phyloP scores from a whole-genome alignment of 2,888 invertebrate genomes.

The Lepidochrysops patricia region DNA sequence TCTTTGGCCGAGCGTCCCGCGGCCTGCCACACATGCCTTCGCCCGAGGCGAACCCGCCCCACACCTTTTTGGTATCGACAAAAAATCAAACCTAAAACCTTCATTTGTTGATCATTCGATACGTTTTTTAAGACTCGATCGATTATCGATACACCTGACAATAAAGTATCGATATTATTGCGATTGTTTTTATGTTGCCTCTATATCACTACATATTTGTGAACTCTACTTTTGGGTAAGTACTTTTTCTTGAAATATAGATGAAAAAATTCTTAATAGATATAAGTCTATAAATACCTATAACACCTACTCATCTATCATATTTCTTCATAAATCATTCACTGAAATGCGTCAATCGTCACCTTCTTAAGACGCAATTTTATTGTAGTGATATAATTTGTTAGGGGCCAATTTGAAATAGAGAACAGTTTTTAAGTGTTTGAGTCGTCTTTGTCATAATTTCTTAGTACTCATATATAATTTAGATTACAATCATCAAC shows the following conservation, averaged over 20 bases:
- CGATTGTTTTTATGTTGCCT: background rate
- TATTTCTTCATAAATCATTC: background rate
- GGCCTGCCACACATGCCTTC: constrained; percentile 42
- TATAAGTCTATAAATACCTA: background rate
- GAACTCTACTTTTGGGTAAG: background rate
- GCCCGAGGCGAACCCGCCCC: constrained; percentile 58
- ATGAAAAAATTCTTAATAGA: background rate
- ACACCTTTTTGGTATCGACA: constrained; percentile 55
- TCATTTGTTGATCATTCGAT: constrained; percentile 26
- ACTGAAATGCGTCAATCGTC: background rate
- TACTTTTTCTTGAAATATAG: background rate
- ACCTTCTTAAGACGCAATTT: background rate
- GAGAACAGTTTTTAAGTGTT: too few relatives aligned
- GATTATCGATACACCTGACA: constrained; percentile 12
- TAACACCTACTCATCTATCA: background rate
- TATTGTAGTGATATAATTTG: too few relatives aligned
- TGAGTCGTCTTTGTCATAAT: too few relatives aligned
- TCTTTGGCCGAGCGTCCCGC: constrained; percentile 44
- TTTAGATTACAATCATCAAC: too few relatives aligned
- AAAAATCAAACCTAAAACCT: constrained; percentile 49
- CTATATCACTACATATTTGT: background rate
- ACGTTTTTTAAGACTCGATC: constrained; percentile 19
- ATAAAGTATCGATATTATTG: constrained; percentile 8
- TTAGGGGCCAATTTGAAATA: too few relatives aligned
- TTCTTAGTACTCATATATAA: too few relatives aligned